Evolutionary conservation across 2,113 vertebrate genomes (phyloP).

Genomic region (Pardalotus punctatus): DNA sequence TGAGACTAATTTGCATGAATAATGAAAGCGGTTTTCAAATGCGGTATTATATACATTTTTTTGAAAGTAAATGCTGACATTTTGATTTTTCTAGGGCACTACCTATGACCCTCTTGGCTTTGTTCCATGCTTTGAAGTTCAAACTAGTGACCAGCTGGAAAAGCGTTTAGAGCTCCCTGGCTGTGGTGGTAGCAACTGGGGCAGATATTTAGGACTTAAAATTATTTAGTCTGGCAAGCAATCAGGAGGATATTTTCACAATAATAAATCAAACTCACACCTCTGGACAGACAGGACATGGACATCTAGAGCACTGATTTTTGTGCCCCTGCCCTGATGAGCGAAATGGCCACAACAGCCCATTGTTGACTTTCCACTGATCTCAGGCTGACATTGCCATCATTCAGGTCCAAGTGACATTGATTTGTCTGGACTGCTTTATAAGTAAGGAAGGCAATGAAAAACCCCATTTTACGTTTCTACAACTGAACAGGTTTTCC

Average conservation of each 20-base stretch:
- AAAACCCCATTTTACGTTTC: not conserved
- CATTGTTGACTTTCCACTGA: not conserved
- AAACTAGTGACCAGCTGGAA: not conserved
- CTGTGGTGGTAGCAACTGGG: fast-evolving
- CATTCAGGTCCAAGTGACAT: fast-evolving
- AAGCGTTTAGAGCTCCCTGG: not conserved
- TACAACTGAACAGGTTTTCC: not conserved
- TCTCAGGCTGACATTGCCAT: not conserved
- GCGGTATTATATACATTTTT: not conserved
- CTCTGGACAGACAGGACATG: not conserved
- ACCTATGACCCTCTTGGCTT: not conserved
- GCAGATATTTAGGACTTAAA: not conserved
- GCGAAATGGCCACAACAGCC: not conserved
- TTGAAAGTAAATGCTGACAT: not conserved
- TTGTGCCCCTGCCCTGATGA: not conserved
- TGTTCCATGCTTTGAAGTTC: not conserved
- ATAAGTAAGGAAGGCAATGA: not conserved
- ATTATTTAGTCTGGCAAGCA: not conserved
- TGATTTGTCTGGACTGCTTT: not conserved
- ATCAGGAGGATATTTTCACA: not conserved
- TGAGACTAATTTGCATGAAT: not conserved
- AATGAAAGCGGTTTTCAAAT: not conserved
- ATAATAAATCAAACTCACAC: not conserved
- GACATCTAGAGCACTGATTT: not conserved
- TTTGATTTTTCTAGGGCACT: not conserved